Evolutionary conservation across 2,797 vertebrate species (phyloP).

Genomic region (Lepus townsendii): DNA sequence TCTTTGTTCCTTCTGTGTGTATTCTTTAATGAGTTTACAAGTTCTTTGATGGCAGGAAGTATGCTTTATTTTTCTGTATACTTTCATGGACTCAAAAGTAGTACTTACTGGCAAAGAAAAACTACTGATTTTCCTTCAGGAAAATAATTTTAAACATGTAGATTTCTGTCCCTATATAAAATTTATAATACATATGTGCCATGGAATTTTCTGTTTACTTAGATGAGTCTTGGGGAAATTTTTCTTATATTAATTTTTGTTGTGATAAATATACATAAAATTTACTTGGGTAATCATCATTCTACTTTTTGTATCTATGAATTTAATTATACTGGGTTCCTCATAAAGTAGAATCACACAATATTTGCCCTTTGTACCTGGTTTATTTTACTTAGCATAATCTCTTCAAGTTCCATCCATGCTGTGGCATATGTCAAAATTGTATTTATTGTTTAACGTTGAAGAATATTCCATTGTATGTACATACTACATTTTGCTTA

Average conservation of each 20-base stretch:
- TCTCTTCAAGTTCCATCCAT: neutral
- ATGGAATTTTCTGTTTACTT: neutral
- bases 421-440: neutral
- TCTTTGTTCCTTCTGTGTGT: neutral
- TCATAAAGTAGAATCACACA: neutral
- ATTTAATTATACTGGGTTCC: neutral
- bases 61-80: neutral
- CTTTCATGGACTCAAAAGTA: neutral
- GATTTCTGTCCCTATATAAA: conserved; percentile 21
- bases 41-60: neutral
- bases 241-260: neutral
- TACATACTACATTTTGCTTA: neutral
- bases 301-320: neutral
- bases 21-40: conserved; percentile 7
- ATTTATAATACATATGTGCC: neutral
- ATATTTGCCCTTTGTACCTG: neutral
- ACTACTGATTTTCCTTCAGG: neutral
- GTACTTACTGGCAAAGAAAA: neutral
- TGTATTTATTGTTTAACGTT: neutral
- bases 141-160: conserved; percentile 12
- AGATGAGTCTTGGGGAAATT: neutral
- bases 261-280: conserved; percentile 13
- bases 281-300: neutral
- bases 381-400: conserved; percentile 8
- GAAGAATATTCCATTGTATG: neutral